phyloP scores from a whole-genome alignment of 1,140 invertebrate genomes.

The Trachymyrmex septentrionalis region DNA sequence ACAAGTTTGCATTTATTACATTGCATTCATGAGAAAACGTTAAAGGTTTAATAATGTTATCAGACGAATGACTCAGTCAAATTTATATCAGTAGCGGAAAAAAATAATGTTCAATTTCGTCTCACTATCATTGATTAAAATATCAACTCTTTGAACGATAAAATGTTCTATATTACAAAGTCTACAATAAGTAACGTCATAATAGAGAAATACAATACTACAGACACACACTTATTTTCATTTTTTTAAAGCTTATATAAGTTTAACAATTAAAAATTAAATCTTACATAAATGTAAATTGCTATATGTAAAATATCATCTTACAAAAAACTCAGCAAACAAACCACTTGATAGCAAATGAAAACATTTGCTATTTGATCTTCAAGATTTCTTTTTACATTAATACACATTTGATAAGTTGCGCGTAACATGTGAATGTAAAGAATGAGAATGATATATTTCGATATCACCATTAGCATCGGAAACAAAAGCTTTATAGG shows the following conservation, averaged over 20 bases:
- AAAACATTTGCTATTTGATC: background rate
- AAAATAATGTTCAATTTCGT: background rate
- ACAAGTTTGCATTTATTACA: background rate
- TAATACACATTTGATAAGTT: background rate
- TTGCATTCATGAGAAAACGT: background rate
- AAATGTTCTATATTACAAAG: background rate
- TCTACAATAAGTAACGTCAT: background rate
- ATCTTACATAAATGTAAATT: no score
- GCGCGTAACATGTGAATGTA: background rate
- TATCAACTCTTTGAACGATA: background rate
- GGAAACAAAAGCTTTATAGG: background rate
- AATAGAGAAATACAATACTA: background rate
- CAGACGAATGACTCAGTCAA: background rate
- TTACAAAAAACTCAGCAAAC: background rate
- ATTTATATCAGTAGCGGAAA: background rate
- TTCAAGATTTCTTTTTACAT: background rate
- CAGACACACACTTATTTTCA: background rate
- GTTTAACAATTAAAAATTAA: background rate
- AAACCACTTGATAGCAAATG: background rate
- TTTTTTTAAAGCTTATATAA: background rate
- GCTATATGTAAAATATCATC: background rate
- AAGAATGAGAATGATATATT: background rate
- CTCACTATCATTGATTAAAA: background rate
- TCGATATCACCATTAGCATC: background rate
- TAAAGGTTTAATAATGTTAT: background rate